These are phyloP conservation scores for Steromphala cineraria DNA, from an alignment of 2,888 invertebrate species.

Conservation along the genomic window DNA sequence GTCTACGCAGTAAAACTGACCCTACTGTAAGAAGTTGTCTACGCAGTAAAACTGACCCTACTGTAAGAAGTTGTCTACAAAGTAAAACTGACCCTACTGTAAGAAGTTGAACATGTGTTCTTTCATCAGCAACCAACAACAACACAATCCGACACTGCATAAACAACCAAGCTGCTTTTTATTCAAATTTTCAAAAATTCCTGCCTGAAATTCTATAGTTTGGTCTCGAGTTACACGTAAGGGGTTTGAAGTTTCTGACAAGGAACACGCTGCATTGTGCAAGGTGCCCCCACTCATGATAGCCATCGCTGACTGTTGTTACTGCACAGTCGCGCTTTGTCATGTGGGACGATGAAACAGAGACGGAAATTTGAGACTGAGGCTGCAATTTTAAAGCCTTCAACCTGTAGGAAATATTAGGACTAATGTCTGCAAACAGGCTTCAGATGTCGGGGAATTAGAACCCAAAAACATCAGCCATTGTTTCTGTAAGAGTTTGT, in stretches of 20 bases:
- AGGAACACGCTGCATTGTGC: not conserved
- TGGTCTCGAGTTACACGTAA: not conserved
- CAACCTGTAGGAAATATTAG: not conserved
- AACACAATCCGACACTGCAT: not conserved
- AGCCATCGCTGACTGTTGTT: not conserved
- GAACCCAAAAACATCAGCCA: too few relatives aligned
- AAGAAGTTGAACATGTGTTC: too few relatives aligned
- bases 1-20: too few relatives aligned
- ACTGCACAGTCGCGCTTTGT: not conserved
- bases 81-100: too few relatives aligned
- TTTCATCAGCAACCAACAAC: not conserved
- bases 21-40: too few relatives aligned
- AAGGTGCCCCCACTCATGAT: not conserved
- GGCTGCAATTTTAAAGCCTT: not conserved
- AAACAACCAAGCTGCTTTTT: not conserved
- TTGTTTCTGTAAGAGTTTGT: too few relatives aligned
- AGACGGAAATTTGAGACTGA: not conserved
- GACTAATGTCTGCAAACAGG: not conserved
- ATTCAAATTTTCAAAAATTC: not conserved
- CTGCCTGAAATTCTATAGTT: not conserved
- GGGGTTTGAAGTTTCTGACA: not conserved
- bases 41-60: too few relatives aligned
- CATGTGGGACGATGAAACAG: not conserved
- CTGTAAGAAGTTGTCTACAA: too few relatives aligned
- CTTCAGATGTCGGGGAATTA: not conserved